Base-by-base conservation (phyloP, 2,797 vertebrate species). In the Esox lucius region DNA sequence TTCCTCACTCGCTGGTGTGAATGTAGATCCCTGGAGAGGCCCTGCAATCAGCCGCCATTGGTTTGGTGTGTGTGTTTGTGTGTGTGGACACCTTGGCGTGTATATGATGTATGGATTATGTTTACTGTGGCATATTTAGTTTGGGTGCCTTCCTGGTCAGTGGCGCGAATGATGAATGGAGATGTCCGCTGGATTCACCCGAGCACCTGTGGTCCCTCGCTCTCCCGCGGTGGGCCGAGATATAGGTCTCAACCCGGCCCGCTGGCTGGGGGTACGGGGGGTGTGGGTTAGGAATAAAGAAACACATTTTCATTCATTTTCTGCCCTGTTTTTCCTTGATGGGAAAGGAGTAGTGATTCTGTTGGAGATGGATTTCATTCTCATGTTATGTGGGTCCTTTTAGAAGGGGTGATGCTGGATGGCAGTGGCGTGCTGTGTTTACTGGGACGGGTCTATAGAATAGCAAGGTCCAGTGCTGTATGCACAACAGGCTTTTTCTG, bases 61-160 rank as follows among this genome's bases (percentile, higher is more conserved):
- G 80, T 87, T 86, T 86, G 88, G 76, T 22, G 62, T 69, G 46
- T 49, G 74, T 61, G 62, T 31, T 19, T 73, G 48, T 73, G 1
- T 65, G 22, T 19, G 19, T n/a, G 11, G 89, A 93, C 89, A 91
- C 90, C 79, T 51, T 93, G 91, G 19, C 22, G n/a, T 68, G 49
- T 19, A 26, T 68, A 69, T 61, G 86, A 91, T 95, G 82, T 95
- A 95, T 96, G 94, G 95, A 91, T 94, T 90, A 90, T 94, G 92
- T 96, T 96, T 96, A 94, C 92, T 68, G 8, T 92, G 93, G 91
- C 93, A 89, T 92, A 93, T 94, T 95, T 88, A 91, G 91, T 93
- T 95, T 90, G 90, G 70, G 83, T 91, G 88, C 79, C 84, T 85
- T 91, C 92, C 89, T 82, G 88, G 91, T 91, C 89, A 91, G 85